Evolutionary conservation across 2,113 vertebrate species (phyloP).

Genomic region (Daubentonia madagascariensis): DNA sequence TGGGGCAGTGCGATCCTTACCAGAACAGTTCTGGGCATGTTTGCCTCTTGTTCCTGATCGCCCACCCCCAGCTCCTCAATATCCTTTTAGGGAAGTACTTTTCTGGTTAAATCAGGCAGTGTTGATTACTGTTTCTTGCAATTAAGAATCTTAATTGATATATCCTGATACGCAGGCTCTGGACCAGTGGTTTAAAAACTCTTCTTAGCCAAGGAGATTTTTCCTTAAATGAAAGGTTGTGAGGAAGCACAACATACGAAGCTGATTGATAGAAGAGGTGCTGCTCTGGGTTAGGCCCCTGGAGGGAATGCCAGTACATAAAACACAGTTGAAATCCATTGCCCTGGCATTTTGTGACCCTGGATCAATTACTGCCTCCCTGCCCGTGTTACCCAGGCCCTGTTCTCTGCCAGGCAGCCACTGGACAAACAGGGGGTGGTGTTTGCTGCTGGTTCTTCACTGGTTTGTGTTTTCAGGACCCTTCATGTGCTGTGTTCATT

Average conservation of each 20-base stretch:
- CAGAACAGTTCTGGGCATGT: not conserved
- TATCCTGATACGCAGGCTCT: not conserved
- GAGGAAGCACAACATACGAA: not conserved
- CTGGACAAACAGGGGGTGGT: not conserved
- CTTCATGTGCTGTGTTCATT: not conserved
- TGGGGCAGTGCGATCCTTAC: too few relatives aligned
- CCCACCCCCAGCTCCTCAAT: not conserved
- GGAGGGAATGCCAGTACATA: not conserved
- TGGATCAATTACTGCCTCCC: not conserved
- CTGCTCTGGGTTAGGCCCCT: not conserved
- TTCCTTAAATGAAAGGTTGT: not conserved
- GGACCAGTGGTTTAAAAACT: not conserved
- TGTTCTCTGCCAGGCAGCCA: not conserved
- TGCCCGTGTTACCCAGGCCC: not conserved
- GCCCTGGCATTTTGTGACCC: not conserved
- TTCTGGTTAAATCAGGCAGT: not conserved
- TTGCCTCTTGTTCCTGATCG: not conserved
- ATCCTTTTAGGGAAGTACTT: not conserved
- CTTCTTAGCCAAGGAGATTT: not conserved
- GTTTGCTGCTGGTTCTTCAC: not conserved
- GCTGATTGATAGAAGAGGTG: not conserved
- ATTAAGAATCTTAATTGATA: not conserved
- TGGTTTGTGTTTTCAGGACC: not conserved
- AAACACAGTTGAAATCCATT: not conserved
- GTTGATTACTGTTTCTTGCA: not conserved